Conservation (phyloP, 2,797 vertebrate genomes). For the Anguilla marmorata region DNA sequence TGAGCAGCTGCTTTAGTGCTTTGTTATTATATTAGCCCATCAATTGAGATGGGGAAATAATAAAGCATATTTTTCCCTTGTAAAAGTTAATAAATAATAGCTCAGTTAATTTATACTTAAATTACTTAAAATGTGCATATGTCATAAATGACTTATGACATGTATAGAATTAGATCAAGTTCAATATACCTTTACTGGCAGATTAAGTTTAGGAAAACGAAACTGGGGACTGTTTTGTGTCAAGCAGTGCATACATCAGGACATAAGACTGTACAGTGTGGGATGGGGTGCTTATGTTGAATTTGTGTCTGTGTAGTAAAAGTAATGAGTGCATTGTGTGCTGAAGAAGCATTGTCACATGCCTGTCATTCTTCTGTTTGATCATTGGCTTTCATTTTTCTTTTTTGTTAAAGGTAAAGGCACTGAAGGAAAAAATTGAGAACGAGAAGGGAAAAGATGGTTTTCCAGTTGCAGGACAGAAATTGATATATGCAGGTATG, state of each 20-base stretch:
- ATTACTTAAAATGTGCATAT: too few relatives aligned
- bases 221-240: neutral
- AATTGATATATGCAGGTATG: conserved; percentile 95
- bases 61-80: too few relatives aligned
- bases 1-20: neutral
- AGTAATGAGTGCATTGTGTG: neutral
- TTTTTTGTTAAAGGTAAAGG: conserved; percentile 79
- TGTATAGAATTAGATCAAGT: neutral
- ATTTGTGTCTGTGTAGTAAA: neutral
- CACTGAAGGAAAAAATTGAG: conserved; percentile 93
- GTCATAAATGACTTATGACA: too few relatives aligned
- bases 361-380: conserved; percentile 19
- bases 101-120: too few relatives aligned
- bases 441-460: conserved; percentile 88
- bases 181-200: neutral
- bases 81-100: too few relatives aligned
- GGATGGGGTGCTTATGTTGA: neutral
- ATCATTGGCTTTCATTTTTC: conserved; percentile 18
- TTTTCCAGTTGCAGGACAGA: conserved; percentile 89
- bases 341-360: neutral
- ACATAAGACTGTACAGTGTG: neutral
- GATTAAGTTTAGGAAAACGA: neutral
- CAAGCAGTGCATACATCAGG: neutral
- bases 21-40: too few relatives aligned
- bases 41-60: too few relatives aligned